Percentiles rank a stretch among this genome's conserved stretches.
These are phyloP conservation scores for Lordiphosa stackelbergi DNA, from an alignment of 1,140 invertebrate species.

Conservation along the genomic window DNA sequence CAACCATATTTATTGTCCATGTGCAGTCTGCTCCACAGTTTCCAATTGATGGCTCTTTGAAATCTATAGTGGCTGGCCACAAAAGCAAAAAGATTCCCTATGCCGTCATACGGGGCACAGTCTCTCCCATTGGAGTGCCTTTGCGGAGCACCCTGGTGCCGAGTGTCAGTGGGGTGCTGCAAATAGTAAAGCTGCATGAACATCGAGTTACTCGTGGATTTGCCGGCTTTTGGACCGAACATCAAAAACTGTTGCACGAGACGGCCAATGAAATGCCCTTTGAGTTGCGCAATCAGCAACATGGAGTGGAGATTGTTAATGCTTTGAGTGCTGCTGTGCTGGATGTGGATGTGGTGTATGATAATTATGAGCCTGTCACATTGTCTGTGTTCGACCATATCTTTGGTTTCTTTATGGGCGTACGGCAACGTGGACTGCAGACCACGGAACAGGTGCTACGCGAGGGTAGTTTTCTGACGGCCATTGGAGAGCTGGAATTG, in stretches of 20 bases:
- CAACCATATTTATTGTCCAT: no score
- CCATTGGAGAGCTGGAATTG: slow-evolving; percentile 84
- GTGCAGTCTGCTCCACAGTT: slow-evolving; percentile 82
- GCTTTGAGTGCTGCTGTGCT: slow-evolving; percentile 85
- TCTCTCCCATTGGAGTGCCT: slow-evolving; percentile 85
- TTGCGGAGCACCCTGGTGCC: slow-evolving; percentile 84
- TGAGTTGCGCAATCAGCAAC: slow-evolving; percentile 81
- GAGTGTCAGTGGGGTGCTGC: slow-evolving; percentile 84
- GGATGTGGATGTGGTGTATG: slow-evolving; percentile 87
- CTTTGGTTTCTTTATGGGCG: slow-evolving; percentile 87
- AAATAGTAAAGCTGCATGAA: slow-evolving; percentile 81
- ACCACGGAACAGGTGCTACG: slow-evolving; percentile 88
- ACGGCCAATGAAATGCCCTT: slow-evolving; percentile 87
- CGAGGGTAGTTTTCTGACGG: slow-evolving; percentile 86
- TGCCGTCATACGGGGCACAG: slow-evolving; percentile 84
- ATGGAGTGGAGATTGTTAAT: slow-evolving; percentile 84
- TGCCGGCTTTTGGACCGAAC: slow-evolving; percentile 88
- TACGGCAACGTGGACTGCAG: slow-evolving; percentile 86
- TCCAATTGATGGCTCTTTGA: slow-evolving; percentile 82
- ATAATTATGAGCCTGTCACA: slow-evolving; percentile 85
- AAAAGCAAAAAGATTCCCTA: slow-evolving; percentile 83
- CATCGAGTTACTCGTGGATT: slow-evolving; percentile 86
- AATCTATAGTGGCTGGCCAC: slow-evolving; percentile 80
- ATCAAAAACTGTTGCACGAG: slow-evolving; percentile 85
- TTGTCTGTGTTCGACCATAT: slow-evolving; percentile 85